A percentile compares a stretch with the other conserved stretches of the same genome.
phyloP scores from a whole-genome alignment of 2,888 invertebrate species.

The Zygothrica quintamaculata region DNA sequence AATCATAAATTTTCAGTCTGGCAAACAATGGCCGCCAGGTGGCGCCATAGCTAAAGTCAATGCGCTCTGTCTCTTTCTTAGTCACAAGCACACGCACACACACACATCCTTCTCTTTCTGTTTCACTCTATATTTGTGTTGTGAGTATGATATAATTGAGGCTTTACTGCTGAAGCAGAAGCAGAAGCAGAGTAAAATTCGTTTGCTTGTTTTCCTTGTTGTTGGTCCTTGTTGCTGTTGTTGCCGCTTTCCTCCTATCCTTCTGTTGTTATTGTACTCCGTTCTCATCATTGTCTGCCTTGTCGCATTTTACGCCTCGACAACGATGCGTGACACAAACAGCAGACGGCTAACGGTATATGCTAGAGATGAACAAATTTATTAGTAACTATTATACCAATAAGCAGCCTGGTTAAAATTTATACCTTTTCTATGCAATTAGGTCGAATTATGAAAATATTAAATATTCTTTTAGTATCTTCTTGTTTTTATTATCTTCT shows the following conservation, averaged over 20 bases:
- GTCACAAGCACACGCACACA: no score
- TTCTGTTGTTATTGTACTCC: conserved; percentile 28
- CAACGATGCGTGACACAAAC: conserved; percentile 66
- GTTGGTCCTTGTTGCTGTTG: conserved; percentile 1
- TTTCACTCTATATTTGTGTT: background rate
- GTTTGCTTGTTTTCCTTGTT: background rate
- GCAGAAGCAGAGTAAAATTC: conserved; percentile 4
- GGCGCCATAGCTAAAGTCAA: conserved; percentile 28
- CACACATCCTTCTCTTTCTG: no score
- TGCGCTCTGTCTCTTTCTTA: conserved; percentile 1
- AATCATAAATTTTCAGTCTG: conserved; percentile 59
- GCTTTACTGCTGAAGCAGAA: conserved; percentile 22
- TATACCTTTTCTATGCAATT: no score
- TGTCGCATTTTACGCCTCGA: conserved; percentile 63
- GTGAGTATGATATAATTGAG: conserved; percentile 35
- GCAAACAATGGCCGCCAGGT: conserved; percentile 49
- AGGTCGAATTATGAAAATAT: no score
- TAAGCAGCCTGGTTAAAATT: no score
- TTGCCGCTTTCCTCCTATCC: conserved; percentile 2
- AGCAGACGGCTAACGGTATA: conserved; percentile 50
- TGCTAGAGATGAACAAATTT: no score
- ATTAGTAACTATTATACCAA: no score
- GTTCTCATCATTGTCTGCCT: conserved; percentile 52
- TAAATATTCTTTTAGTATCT: no score
- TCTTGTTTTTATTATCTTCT: no score